Evolutionary conservation across 2,888 invertebrate species (phyloP).

Genomic region (Pseudococcus longispinus): DNA sequence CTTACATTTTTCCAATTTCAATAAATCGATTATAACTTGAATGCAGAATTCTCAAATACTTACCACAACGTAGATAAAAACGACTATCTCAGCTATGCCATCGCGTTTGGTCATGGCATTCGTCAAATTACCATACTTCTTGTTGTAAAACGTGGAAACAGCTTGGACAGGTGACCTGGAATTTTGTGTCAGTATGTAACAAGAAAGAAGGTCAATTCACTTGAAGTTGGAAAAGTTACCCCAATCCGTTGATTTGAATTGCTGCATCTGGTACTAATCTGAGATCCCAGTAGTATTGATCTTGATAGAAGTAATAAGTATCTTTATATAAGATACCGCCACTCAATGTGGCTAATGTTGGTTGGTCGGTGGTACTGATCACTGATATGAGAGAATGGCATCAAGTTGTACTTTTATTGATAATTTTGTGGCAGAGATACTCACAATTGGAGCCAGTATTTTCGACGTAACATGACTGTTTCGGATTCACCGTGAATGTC

Average conservation of each 20-base stretch:
- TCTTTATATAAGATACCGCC: not conserved
- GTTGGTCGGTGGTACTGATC: not conserved
- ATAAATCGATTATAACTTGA: not conserved
- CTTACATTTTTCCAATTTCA: not conserved
- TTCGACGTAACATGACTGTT: not conserved
- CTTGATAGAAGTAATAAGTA: not conserved
- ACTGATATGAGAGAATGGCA: not conserved
- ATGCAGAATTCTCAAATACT: not conserved
- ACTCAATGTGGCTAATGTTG: not conserved
- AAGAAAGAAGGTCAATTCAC: not conserved
- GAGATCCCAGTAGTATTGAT: not conserved
- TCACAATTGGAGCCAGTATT: not conserved
- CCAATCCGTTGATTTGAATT: not conserved
- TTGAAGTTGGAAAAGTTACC: not conserved
- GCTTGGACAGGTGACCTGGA: not conserved
- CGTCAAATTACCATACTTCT: not conserved
- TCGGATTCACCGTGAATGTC: not conserved
- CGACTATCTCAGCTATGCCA: not conserved
- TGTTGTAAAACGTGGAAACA: not conserved
- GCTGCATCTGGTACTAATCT: not conserved
- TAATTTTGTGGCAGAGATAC: not conserved
- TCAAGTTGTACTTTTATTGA: not conserved
- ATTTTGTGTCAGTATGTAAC: not conserved
- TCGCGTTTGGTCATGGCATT: not conserved
- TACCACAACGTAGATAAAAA: not conserved